Conservation (phyloP, 2,888 invertebrate species). For the Sturmia bella region DNA sequence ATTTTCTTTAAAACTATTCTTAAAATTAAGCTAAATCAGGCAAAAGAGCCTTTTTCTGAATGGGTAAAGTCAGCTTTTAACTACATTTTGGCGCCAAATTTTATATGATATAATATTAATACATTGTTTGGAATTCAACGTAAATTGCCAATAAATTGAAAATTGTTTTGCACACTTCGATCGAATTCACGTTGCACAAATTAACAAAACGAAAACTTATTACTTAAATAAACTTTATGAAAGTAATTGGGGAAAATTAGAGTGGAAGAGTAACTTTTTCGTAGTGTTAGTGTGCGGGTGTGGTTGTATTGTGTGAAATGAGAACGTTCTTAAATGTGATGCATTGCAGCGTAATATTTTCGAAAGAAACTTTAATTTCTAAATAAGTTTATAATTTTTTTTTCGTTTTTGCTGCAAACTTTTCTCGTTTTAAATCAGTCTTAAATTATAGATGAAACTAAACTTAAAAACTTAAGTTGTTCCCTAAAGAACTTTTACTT, state of each 20-base stretch:
- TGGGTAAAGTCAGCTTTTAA: too few relatives aligned
- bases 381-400: slow-evolving; percentile 33
- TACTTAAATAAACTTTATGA: neutral
- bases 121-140: too few relatives aligned
- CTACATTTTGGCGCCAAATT: too few relatives aligned
- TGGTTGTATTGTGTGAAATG: neutral
- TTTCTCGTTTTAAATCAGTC: slow-evolving; percentile 35
- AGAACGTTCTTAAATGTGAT: slow-evolving; percentile 17
- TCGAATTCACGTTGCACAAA: too few relatives aligned
- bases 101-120: too few relatives aligned
- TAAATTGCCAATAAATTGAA: too few relatives aligned
- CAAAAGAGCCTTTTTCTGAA: too few relatives aligned
- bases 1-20: too few relatives aligned
- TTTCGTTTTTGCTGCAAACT: slow-evolving; percentile 6
- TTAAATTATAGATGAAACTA: slow-evolving; percentile 43
- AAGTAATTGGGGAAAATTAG: neutral
- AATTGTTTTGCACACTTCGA: too few relatives aligned
- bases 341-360: slow-evolving; percentile 40
- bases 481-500: slow-evolving; percentile 39
- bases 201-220: too few relatives aligned
- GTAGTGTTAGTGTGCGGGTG: neutral
- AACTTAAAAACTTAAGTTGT: slow-evolving; percentile 50
- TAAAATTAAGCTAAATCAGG: too few relatives aligned
- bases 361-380: slow-evolving; percentile 36
- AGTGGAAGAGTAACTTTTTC: neutral